A percentile compares a stretch with the other conserved stretches of the same genome.
Evolutionary conservation across 2,113 vertebrate genomes (phyloP).

Genomic region (Plecotus auritus): DNA sequence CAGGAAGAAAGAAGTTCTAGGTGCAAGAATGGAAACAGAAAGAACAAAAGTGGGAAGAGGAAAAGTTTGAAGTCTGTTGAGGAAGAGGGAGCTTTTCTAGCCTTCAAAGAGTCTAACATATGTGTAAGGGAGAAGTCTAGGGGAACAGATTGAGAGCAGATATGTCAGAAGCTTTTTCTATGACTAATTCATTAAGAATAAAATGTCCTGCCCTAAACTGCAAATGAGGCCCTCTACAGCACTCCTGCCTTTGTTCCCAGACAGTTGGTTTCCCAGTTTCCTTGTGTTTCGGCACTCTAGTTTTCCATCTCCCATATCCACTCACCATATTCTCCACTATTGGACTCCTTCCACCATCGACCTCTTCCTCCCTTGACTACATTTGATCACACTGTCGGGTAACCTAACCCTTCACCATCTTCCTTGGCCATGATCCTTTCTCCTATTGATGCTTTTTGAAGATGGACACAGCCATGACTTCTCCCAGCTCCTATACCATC

Average conservation of each 20-base stretch:
- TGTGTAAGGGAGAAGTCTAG: background rate
- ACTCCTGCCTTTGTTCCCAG: background rate
- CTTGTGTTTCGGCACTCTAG: background rate
- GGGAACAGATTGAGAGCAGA: background rate
- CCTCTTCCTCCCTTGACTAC: background rate
- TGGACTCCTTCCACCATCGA: background rate
- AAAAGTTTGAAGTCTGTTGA: background rate
- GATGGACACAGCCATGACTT: background rate
- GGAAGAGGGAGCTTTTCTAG: background rate
- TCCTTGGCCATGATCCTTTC: background rate
- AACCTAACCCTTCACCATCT: background rate
- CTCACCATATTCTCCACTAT: fast-evolving
- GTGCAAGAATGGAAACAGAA: background rate
- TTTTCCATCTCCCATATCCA: background rate
- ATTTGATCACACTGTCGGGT: background rate
- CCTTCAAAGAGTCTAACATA: background rate
- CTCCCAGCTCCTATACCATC: background rate
- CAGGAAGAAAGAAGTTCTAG: background rate
- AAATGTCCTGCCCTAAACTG: background rate
- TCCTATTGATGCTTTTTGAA: background rate
- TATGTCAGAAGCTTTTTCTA: background rate
- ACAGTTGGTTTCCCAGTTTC: background rate
- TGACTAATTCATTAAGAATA: background rate
- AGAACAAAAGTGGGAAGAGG: background rate
- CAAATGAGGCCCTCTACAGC: background rate